These are phyloP conservation scores for Mesaphorura yosii DNA, from an alignment of 1,140 invertebrate genomes.

Conservation along the genomic window DNA sequence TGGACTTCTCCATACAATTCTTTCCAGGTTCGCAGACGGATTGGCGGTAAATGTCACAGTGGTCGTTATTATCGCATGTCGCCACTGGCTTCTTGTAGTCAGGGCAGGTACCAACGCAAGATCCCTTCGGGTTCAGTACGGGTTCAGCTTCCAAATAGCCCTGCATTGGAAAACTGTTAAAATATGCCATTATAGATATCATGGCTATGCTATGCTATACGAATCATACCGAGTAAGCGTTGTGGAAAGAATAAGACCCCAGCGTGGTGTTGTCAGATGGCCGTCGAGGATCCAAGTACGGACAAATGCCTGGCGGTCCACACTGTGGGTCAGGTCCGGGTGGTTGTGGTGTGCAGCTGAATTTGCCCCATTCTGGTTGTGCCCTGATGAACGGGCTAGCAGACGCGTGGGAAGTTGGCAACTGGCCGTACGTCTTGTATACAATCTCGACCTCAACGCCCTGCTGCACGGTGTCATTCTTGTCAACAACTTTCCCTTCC, in stretches of 20 bases:
- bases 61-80: conserved; percentile 14
- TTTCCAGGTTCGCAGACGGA: conserved; percentile 5
- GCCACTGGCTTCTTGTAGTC: conserved; percentile 9
- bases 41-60: conserved; percentile 7
- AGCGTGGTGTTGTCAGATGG: too few species aligned
- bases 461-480: too few species aligned
- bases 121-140: conserved; percentile 13
- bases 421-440: too few species aligned
- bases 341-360: conserved; percentile 5
- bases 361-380: not conserved
- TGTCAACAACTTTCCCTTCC: too few species aligned
- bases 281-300: not conserved
- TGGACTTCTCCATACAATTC: conserved; percentile 10
- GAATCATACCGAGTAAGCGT: too few species aligned
- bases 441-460: too few species aligned
- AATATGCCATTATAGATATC: not conserved
- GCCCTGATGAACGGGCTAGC: not conserved
- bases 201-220: not conserved
- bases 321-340: not conserved
- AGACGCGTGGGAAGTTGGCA: too few species aligned
- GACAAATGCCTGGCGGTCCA: conserved; percentile 1
- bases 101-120: conserved; percentile 12
- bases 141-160: conserved; percentile 20
- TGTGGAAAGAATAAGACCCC: too few species aligned
- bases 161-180: not conserved